Evolutionary conservation across 2,113 vertebrate species (phyloP).

Genomic region (Cephalopholis sonnerati): DNA sequence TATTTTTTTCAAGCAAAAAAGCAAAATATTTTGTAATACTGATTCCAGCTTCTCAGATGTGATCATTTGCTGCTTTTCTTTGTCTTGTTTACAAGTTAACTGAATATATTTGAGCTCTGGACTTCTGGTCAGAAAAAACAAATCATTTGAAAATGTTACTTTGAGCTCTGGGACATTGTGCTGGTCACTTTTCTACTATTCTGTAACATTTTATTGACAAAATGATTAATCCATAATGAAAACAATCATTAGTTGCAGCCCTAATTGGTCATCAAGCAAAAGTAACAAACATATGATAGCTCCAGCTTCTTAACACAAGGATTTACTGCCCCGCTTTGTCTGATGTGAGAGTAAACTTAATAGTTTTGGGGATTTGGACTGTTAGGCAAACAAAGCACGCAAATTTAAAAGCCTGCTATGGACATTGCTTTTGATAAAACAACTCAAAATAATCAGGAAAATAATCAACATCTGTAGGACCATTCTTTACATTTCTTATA

Average conservation of each 20-base stretch:
- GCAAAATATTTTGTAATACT: neutral
- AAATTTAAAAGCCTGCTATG: no score
- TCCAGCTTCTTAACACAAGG: neutral
- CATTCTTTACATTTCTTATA: neutral
- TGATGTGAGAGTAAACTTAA: neutral
- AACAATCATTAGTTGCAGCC: neutral
- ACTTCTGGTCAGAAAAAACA: neutral
- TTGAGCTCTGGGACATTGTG: neutral
- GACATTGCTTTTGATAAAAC: no score
- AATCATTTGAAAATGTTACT: neutral
- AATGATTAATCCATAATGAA: neutral
- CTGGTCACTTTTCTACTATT: neutral
- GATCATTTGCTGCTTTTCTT: neutral
- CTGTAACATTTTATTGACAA: neutral
- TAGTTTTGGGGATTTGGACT: neutral
- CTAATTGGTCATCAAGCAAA: neutral
- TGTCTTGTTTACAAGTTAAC: neutral
- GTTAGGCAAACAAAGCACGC: no score
- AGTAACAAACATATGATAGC: neutral
- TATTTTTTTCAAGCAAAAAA: neutral
- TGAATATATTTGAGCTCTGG: neutral
- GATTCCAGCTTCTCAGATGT: neutral
- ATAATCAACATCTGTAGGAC: neutral
- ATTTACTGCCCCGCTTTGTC: neutral
- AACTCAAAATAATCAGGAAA: neutral